Conservation (phyloP, 1,140 invertebrate genomes). For the Drosophila bifasciata region DNA sequence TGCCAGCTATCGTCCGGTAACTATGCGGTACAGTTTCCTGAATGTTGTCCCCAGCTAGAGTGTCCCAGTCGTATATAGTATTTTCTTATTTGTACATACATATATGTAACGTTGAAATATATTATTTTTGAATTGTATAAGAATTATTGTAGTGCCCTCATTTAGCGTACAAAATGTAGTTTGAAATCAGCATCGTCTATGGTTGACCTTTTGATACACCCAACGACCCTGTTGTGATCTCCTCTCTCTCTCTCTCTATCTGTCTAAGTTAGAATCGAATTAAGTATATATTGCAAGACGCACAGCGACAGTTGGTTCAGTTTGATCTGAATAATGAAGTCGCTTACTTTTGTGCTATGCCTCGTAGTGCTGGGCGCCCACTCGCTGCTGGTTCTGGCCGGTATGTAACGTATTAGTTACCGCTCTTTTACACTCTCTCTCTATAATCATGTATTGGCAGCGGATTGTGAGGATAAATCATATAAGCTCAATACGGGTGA, state of each 20-base stretch:
- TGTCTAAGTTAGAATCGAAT: too few species aligned
- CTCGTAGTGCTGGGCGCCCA: slow-evolving; percentile 53
- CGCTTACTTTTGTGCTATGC: slow-evolving; percentile 57
- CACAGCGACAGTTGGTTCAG: slow-evolving; percentile 1
- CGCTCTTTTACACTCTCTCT: too few species aligned
- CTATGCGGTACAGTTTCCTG: slow-evolving; percentile 50
- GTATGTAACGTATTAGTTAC: too few species aligned
- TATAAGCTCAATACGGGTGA: slow-evolving; percentile 36
- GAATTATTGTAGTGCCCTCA: too few species aligned
- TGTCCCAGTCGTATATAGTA: slow-evolving; percentile 14
- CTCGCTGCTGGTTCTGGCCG: slow-evolving; percentile 44
- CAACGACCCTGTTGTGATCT: slow-evolving; percentile 19
- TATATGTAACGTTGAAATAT: too few species aligned
- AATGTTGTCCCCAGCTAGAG: slow-evolving; percentile 48
- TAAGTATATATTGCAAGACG: slow-evolving; percentile 11
- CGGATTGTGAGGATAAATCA: slow-evolving; percentile 33
- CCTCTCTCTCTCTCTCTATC: too few species aligned
- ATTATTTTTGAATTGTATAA: too few species aligned
- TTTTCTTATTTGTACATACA: not conserved
- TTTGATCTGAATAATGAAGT: slow-evolving; percentile 37
- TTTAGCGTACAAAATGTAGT: too few species aligned
- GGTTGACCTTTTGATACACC: slow-evolving; percentile 25
- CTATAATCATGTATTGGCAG: not conserved
- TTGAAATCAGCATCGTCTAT: not conserved
- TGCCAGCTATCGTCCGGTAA: slow-evolving; percentile 47